phyloP scores from a whole-genome alignment of 2,113 vertebrate genomes.

The Fulmarus glacialis region DNA sequence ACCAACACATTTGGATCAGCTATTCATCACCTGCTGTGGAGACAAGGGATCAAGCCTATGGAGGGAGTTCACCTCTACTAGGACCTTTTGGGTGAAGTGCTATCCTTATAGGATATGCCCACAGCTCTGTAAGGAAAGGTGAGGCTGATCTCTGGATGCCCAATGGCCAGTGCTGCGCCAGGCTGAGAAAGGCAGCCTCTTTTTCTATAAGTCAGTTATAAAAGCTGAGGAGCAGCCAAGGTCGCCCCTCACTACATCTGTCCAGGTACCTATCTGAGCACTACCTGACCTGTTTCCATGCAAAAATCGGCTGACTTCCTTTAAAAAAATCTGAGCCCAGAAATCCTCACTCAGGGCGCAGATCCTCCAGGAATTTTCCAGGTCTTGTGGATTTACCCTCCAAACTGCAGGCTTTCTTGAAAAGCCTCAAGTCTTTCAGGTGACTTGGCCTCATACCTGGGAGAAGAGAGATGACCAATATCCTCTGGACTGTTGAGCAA shows the following conservation, averaged over 20 bases:
- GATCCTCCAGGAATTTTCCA: neutral
- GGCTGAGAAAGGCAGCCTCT: neutral
- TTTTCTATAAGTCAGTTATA: neutral
- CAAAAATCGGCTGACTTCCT: neutral
- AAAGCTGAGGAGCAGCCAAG: neutral
- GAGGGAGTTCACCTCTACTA: too few species aligned
- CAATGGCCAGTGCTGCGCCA: neutral
- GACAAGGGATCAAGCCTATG: too few species aligned
- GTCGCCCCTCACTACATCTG: neutral
- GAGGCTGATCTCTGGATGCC: neutral
- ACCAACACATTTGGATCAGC: neutral
- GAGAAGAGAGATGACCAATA: neutral
- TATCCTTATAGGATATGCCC: neutral
- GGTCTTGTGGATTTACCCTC: neutral
- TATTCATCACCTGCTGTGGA: neutral
- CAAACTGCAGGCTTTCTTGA: neutral
- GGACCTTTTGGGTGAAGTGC: neutral
- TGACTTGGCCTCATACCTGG: neutral
- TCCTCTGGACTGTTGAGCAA: neutral
- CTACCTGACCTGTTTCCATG: neutral
- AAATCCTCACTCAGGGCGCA: neutral
- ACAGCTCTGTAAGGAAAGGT: neutral
- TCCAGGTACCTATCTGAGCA: neutral
- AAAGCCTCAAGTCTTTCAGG: neutral
- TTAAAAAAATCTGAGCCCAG: neutral